Evolutionary conservation across 2,113 vertebrate species (phyloP).

Genomic region (Ascaphus truei): DNA sequence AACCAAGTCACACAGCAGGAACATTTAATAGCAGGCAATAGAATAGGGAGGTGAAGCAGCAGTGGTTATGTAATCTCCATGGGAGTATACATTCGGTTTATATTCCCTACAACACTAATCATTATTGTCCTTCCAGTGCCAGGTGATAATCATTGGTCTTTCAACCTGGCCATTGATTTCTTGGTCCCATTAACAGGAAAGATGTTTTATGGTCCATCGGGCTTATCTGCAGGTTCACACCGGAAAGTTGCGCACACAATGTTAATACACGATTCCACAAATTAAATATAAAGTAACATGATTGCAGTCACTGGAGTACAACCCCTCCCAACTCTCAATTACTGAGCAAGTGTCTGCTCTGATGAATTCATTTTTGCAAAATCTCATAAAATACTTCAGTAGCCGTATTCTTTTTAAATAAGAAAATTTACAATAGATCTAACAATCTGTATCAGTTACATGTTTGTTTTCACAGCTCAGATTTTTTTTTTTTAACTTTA

Average conservation of each 20-base stretch:
- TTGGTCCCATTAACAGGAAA: background rate
- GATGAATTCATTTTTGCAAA: background rate
- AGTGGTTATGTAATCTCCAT: no score
- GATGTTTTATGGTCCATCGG: background rate
- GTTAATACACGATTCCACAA: constrained; percentile 41
- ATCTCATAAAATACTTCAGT: constrained; percentile 73
- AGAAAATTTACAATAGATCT: constrained; percentile 61
- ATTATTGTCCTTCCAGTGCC: no score
- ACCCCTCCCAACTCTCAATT: background rate
- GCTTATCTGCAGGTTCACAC: background rate
- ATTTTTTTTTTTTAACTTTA: background rate
- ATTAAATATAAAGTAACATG: background rate
- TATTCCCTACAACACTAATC: no score
- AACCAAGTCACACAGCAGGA: no score
- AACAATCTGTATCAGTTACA: constrained; percentile 49
- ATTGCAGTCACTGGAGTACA: background rate
- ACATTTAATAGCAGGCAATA: no score
- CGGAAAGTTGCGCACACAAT: constrained; percentile 57
- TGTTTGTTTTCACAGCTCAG: constrained; percentile 14
- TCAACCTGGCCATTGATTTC: background rate
- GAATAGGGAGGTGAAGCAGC: no score
- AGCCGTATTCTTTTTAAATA: constrained; percentile 56
- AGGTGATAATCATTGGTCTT: no score
- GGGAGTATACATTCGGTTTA: no score
- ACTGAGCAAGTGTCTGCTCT: background rate